Evolutionary conservation across 2,113 vertebrate species (phyloP), one percentile per base, ranked within the genome.

Genomic region (Prionailurus viverrinus): DNA sequence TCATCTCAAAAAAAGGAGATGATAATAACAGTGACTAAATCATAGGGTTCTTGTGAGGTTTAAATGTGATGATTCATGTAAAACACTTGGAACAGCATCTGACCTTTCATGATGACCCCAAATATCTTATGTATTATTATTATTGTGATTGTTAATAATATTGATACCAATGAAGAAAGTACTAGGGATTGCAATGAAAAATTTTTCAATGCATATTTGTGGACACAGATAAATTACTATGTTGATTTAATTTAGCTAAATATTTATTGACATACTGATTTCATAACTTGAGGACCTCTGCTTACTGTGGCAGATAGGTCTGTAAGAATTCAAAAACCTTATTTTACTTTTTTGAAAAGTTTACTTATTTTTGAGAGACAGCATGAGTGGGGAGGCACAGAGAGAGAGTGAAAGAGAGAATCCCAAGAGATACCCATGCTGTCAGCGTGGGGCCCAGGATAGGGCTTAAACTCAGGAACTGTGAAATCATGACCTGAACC

Each of bases 251-350:
- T 19, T 79, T 51, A 79, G 48, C 51, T 79, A 12, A 8, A 3
- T 6, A 78, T 51, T 51, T 51, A 33, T 79, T 51, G 16, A 33
- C 31, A 33, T 79, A 45, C 10, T 85, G 58, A 53, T 41, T 89
- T 89, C 48, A 29, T 63, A 93, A 86, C 19, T 78, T 79, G 31
- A 94, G 65, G 83, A 53, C n/a, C 33, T 93, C 69, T 91, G n/a
- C 68, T 97, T 86, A 18, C 45, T 65, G 55, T 91, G 58, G 79
- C 36, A 36, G 11, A 82, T 55, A 89, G 94, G 45, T 19, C 33
- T 96, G 12, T 81, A 83, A 68, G 91, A 87, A 90, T 95, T 94
- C 12, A 48, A 89, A 92, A 33, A 25, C 1, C 80, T 91, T 69
- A 78, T 58, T 58, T 58, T 58, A 58, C 55, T 58, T 58, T 58